Base-by-base conservation (phyloP, 1,140 invertebrate genomes). In the Scylla paramamosain region DNA sequence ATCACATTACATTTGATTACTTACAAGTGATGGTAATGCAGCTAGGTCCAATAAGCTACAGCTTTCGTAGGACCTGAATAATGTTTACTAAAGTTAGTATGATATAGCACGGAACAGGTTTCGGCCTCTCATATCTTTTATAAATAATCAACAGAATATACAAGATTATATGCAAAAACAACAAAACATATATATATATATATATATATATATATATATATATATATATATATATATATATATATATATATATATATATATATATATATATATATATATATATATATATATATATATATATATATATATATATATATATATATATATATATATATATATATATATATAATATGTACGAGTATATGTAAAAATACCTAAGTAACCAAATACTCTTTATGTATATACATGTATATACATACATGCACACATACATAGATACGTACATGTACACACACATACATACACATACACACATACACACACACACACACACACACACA, bases 331-430 rank as follows among this genome's bases (percentile, higher is more conserved):
- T 14, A 77, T 77, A 77, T 77, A 77, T 77, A 77, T 77, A 77
- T 77, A 77, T 77, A 77, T 77, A 77, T 77, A 77, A 87, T 87
- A 87, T 87, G 31, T 87, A 25, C 31, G 28, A 25, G 31, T 87
- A 87, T 87, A 87, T 87, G 31, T 87, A 87, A 25, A 87, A 25
- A 31, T 87, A 87, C 31, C 16, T 87, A 87, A 25, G 28, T 87
- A 87, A 28, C 16, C 29, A 77, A 77, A 77, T n/a, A 77, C 12
- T 77, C 67, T n/a, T 77, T 77, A 77, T 77, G 67, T 77, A 87
- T 87, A 87, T 87, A 87, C 12, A 87, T 87, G 28, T 87, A 87
- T 87, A 87, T 87, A 87, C 31, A 87, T 87, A 87, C 31, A 87
- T 87, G 31, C 31, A 87, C 31, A 87, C 31, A 87, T 87, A 87